Base-by-base conservation (phyloP, 2,888 invertebrate species). In the Coleophora deauratella region DNA sequence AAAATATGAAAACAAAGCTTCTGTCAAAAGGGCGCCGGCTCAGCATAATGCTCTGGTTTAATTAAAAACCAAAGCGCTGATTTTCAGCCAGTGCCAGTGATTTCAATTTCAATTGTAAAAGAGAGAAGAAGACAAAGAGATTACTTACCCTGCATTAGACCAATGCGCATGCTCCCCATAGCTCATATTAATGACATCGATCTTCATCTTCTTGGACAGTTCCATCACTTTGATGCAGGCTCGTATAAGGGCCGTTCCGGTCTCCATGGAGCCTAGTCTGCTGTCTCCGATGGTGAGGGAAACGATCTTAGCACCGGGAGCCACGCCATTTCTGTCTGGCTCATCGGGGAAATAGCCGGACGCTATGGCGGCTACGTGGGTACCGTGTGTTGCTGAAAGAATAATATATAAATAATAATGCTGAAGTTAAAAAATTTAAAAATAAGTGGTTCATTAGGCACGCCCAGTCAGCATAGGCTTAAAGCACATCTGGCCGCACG, bases 111-210 rank as follows among this genome's bases (percentile, higher is more conserved):
- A n/a, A n/a, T n/a, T n/a, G n/a, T n/a, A n/a, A n/a, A n/a, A n/a
- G n/a, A n/a, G n/a, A n/a, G n/a, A n/a, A n/a, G n/a, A n/a, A n/a
- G n/a, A n/a, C n/a, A 21, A 21, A 6, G 21, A 21, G 21, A 21
- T 21, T 6, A 56, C 88, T 87, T 81, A 95, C 95, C 98, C 98
- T 7, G 92, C 81, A 72, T 95, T 93, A 2, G 95, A 91, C 93
- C 96, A 97, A 72, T 96, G 94, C 0, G 96, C 91, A 59, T 95
- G 95, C 77, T 99, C 99, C 1, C 99, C 99, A 59, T 98, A 99
- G 65, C 98, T 98, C 95, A 97, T 98, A 73, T 99, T 99, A 53
- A 99, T 95, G 0, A 99, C 92, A 66, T 99, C 95, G 38, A 96
- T 86, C 56, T 88, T 88, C 56, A 77, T 82, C 1, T 62, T 75